These are phyloP conservation scores for Catagonus wagneri DNA, from an alignment of 2,113 vertebrate species.

Conservation along the genomic window DNA sequence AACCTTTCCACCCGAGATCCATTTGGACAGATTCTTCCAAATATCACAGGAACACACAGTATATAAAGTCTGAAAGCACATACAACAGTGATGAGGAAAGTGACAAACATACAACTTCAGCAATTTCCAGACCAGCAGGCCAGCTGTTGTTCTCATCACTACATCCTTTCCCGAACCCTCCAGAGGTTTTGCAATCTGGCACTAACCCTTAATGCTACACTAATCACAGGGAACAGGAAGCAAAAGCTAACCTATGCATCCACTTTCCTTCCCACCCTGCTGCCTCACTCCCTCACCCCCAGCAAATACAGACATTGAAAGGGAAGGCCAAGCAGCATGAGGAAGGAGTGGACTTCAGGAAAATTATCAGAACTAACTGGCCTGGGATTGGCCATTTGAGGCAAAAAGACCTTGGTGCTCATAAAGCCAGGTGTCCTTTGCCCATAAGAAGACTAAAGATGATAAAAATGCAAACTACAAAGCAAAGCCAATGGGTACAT, in stretches of 20 bases:
- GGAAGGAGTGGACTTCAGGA: neutral
- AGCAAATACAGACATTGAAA: conserved; percentile 12
- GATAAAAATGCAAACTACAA: conserved; percentile 65
- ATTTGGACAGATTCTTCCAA: conserved; percentile 76
- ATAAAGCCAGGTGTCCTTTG: conserved; percentile 66
- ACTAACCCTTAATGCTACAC: neutral
- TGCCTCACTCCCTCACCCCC: neutral
- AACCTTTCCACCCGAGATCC: conserved; percentile 74
- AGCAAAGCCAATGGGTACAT: conserved; percentile 62
- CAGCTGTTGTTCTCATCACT: conserved; percentile 77
- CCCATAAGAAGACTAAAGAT: conserved; percentile 75
- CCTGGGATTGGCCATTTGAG: neutral
- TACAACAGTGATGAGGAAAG: conserved; percentile 76
- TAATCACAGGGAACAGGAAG: conserved; percentile 62
- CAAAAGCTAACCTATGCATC: conserved; percentile 53
- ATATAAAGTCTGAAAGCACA: conserved; percentile 69
- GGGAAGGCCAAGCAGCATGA: neutral
- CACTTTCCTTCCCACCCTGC: conserved; percentile 37
- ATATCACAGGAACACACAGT: conserved; percentile 69
- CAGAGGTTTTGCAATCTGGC: conserved; percentile 54
- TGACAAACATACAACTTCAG: conserved; percentile 74
- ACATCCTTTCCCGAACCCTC: conserved; percentile 44
- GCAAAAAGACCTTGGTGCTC: neutral
- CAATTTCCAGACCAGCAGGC: conserved; percentile 66
- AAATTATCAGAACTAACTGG: conserved; percentile 6